These are phyloP conservation scores for Anniella stebbinsi DNA, from an alignment of 2,797 vertebrate genomes.

Conservation along the genomic window DNA sequence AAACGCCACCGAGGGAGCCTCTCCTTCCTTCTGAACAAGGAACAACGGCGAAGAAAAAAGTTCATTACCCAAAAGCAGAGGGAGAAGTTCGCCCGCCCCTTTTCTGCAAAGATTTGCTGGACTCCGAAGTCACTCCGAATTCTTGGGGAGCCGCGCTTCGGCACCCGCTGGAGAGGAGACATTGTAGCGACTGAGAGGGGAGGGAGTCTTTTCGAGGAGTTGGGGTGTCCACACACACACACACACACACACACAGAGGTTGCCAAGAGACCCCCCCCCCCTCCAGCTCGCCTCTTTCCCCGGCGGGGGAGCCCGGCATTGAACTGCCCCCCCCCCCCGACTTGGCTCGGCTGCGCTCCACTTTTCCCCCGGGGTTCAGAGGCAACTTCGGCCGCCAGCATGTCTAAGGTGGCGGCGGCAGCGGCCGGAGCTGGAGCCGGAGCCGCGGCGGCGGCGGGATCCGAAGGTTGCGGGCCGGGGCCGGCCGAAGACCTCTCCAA, in stretches of 20 bases:
- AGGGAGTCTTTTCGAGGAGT: no score
- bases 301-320: background rate
- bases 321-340: background rate
- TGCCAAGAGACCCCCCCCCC: no score
- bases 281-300: background rate
- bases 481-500: constrained; percentile 90
- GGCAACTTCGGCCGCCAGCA: background rate
- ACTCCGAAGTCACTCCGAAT: background rate
- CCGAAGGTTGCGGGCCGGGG: constrained; percentile 71
- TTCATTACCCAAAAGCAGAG: no score
- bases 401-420: constrained; percentile 21
- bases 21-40: background rate
- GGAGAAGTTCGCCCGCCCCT: background rate
- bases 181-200: background rate
- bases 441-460: constrained; percentile 69
- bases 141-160: background rate
- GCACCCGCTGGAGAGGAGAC: background rate
- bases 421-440: background rate
- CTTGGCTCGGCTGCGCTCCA: background rate
- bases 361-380: background rate
- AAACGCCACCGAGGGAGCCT: no score
- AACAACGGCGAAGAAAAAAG: background rate
- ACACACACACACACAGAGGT: no score
- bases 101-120: background rate
- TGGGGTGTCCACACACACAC: background rate